A percentile compares a stretch with the other conserved stretches of the same genome.
Conservation (phyloP, 2,888 invertebrate species). For the Geotrupes spiniger region DNA sequence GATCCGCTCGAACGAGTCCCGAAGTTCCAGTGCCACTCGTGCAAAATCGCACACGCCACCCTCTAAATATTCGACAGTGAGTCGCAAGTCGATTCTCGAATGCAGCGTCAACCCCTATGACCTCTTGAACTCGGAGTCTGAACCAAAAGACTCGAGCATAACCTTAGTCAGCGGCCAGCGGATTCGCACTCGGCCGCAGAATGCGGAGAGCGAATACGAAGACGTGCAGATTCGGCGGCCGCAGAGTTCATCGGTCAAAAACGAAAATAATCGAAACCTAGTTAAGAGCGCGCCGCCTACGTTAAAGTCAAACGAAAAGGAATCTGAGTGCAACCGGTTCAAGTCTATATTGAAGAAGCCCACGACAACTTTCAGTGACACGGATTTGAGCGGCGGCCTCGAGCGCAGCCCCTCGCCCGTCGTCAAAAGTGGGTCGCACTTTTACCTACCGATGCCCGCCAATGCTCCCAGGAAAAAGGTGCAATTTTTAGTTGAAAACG, state of each 20-base stretch:
- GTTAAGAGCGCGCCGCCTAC: slow-evolving; percentile 17
- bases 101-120: slow-evolving; percentile 85
- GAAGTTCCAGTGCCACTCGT: slow-evolving; percentile 31
- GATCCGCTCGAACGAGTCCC: slow-evolving; percentile 30
- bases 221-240: slow-evolving; percentile 36
- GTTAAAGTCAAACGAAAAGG: slow-evolving; percentile 35
- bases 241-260: slow-evolving; percentile 14
- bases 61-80: slow-evolving; percentile 35
- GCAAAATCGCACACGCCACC: slow-evolving; percentile 38
- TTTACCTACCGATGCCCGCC: slow-evolving; percentile 60
- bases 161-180: slow-evolving; percentile 47
- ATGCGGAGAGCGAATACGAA: slow-evolving; percentile 37
- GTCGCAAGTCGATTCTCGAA: slow-evolving; percentile 71
- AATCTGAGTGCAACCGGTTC: slow-evolving; percentile 40
- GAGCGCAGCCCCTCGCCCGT: slow-evolving; percentile 43
- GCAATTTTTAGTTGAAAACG: slow-evolving; percentile 69
- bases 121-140: slow-evolving; percentile 59
- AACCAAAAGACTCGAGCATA: slow-evolving; percentile 36
- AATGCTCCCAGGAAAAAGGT: slow-evolving; percentile 63
- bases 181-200: slow-evolving; percentile 49
- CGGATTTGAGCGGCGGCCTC: slow-evolving; percentile 38
- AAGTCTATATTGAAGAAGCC: slow-evolving; percentile 59
- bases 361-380: slow-evolving; percentile 45
- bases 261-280: slow-evolving; percentile 12
- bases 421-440: slow-evolving; percentile 53